Conservation (phyloP, 2,797 vertebrate species). For the Nyctalus aviator region DNA sequence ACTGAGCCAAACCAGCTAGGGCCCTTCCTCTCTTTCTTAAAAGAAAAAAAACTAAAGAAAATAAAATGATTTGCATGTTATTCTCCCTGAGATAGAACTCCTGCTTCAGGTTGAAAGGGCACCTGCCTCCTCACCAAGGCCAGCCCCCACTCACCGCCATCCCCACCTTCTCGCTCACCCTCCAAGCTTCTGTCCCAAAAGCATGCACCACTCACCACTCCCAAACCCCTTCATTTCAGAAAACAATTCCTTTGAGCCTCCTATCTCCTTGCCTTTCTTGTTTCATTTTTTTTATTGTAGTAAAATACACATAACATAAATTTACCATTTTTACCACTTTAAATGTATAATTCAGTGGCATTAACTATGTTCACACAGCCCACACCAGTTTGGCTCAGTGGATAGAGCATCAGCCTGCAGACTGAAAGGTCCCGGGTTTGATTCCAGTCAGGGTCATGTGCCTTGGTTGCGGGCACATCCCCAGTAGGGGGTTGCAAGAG, state of each 20-base stretch:
- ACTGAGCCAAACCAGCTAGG: too few relatives aligned
- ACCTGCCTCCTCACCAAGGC: not conserved
- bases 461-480: too few relatives aligned
- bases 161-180: not conserved
- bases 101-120: not conserved
- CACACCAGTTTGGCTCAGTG: too few relatives aligned
- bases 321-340: not conserved
- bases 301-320: not conserved
- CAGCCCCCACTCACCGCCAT: not conserved
- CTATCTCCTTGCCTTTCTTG: not conserved
- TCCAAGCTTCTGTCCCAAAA: not conserved
- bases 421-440: too few relatives aligned
- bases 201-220: not conserved
- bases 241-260: not conserved
- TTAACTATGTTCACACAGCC: not conserved
- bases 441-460: too few relatives aligned
- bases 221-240: not conserved
- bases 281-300: not conserved
- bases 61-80: not conserved
- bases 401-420: too few relatives aligned
- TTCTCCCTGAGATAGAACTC: not conserved
- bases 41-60: not conserved
- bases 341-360: not conserved
- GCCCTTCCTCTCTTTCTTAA: not conserved
- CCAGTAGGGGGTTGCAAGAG: too few relatives aligned